Evolutionary conservation across 2,113 vertebrate species (phyloP).

Genomic region (Alethe diademata): DNA sequence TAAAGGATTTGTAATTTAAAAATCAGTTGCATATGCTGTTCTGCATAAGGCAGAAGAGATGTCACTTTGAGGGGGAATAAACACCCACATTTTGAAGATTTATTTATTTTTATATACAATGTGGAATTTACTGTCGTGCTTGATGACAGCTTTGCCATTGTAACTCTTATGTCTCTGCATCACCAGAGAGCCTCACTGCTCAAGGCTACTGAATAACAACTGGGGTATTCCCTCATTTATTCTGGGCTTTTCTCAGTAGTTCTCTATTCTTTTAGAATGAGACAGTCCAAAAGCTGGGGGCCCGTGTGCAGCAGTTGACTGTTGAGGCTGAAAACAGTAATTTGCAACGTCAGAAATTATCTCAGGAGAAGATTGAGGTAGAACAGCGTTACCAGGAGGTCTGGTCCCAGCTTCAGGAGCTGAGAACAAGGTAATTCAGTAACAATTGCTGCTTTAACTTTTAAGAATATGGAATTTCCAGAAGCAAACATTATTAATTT

Average conservation of each 20-base stretch:
- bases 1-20: background rate
- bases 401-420: slow-evolving; percentile 83
- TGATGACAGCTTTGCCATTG: slow-evolving; percentile 16
- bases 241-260: slow-evolving; percentile 18
- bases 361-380: slow-evolving; percentile 85
- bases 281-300: slow-evolving; percentile 82
- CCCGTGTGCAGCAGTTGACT: slow-evolving; percentile 86
- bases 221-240: background rate
- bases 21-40: background rate
- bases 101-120: background rate
- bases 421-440: slow-evolving; percentile 79
- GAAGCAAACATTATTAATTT: background rate
- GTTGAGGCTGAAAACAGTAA: slow-evolving; percentile 86
- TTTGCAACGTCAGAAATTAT: slow-evolving; percentile 80
- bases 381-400: slow-evolving; percentile 79
- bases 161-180: background rate
- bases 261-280: slow-evolving; percentile 77
- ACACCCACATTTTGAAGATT: background rate
- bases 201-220: background rate
- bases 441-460: background rate
- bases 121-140: background rate
- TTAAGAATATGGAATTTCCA: background rate
- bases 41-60: background rate
- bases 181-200: slow-evolving; percentile 58
- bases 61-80: background rate